Percentiles rank a stretch among this genome's conserved stretches.
These are phyloP conservation scores for Ptyas mucosa DNA, from an alignment of 2,113 vertebrate species.

Conservation along the genomic window DNA sequence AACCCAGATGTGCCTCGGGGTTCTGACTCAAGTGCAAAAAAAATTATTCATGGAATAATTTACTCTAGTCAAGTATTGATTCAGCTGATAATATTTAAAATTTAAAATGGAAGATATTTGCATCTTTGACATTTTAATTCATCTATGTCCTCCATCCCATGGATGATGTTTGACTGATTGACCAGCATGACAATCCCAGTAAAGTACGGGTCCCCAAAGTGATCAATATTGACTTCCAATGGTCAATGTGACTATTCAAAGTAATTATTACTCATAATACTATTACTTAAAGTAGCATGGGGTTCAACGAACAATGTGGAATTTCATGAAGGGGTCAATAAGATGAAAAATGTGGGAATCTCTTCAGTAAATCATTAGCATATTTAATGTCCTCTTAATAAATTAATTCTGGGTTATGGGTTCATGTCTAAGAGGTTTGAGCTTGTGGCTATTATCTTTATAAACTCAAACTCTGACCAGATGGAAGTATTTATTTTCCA, in stretches of 20 bases:
- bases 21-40: no score
- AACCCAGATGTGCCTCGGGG: no score
- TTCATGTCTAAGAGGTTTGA: neutral
- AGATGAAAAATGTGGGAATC: neutral
- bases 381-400: neutral
- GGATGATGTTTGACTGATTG: neutral
- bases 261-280: neutral
- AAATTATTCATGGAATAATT: neutral
- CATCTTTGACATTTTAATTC: neutral
- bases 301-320: neutral
- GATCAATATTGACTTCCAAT: neutral
- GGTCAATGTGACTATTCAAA: neutral
- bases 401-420: neutral
- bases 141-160: neutral
- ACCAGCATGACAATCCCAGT: neutral
- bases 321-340: neutral
- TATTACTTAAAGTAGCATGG: neutral
- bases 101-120: neutral
- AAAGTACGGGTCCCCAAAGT: neutral
- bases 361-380: neutral
- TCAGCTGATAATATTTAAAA: neutral
- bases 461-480: neutral
- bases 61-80: neutral
- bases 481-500: neutral
- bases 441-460: neutral